Evolutionary conservation across 2,797 vertebrate species (phyloP), one percentile per base, ranked within the genome.

Genomic region (Scolopax bukidnonensis): DNA sequence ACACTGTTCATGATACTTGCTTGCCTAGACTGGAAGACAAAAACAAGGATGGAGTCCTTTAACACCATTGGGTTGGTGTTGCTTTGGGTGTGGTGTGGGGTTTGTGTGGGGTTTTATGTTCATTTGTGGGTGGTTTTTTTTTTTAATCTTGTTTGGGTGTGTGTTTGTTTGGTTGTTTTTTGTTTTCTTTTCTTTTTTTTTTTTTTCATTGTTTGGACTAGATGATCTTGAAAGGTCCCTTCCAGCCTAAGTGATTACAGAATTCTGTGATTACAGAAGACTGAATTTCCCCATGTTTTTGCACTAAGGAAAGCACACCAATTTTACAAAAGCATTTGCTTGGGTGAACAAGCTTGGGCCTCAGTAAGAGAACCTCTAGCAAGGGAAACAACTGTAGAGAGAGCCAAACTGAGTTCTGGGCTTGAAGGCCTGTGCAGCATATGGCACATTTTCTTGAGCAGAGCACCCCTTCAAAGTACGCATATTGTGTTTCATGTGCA

Each of bases 401-500:
- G 24, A 9, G 15, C 10, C 51, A 30, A 67, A 24, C 41, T 41
- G 48, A n/a, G n/a, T 38, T 18, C 43, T 40, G 28, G 8, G 11
- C 19, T 28, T 20, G 4, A 11, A 9, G 3, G 20, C 61, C 40
- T 20, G 3, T 27, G 32, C 18, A 25, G 38, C 23, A 14, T 12
- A 36, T 5, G 21, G 36, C 47, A 27, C 0, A 0, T 83, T 63
- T 59, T 10, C 13, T 38, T 17, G 14, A 79, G 40, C 48, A 71
- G 57, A 47, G 45, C 24, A 4, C 14, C 38, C 38, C 6, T 3
- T 65, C 24, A 20, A 40, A 12, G 9, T 8, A 12, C 4, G 24
- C 0, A 0, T 9, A 3, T 3, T 53, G 41, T 8, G 0, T 21
- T 45, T 18, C 40, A 32, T 9, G 4, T 4, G 27, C n/a, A n/a